These are phyloP conservation scores for Mastomys coucha DNA, from an alignment of 2,113 vertebrate genomes.

Conservation along the genomic window DNA sequence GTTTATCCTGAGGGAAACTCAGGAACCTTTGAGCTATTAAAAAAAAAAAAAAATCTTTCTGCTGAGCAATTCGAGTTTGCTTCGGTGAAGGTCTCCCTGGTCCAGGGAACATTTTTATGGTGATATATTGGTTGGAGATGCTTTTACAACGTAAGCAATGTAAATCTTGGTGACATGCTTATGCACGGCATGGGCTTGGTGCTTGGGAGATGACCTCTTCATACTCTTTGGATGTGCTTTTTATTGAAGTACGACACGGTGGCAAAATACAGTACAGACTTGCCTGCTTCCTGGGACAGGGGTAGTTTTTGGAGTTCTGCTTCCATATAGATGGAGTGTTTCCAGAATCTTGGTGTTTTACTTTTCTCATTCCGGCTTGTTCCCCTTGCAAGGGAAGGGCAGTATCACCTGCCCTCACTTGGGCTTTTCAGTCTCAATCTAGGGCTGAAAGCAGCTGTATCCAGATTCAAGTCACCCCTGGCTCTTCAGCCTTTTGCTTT, in stretches of 20 bases:
- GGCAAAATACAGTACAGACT: background rate
- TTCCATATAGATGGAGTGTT: background rate
- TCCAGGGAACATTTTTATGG: slow-evolving; percentile 4
- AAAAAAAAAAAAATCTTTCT: slow-evolving; percentile 52
- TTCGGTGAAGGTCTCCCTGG: slow-evolving; percentile 21
- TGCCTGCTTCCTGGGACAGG: background rate
- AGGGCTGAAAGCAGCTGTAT: background rate
- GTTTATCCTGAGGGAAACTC: slow-evolving; percentile 23
- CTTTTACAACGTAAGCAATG: slow-evolving; percentile 28
- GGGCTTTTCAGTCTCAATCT: background rate
- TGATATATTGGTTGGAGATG: background rate
- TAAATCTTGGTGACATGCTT: background rate
- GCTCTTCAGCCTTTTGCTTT: background rate
- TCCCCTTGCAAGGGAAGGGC: background rate
- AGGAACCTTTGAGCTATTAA: background rate
- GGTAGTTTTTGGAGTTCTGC: background rate
- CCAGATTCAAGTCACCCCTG: background rate
- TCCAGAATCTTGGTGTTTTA: background rate
- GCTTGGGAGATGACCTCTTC: background rate
- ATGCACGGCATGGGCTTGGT: background rate
- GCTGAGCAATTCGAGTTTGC: background rate
- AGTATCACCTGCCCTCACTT: background rate
- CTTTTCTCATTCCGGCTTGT: background rate
- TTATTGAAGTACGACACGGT: background rate
- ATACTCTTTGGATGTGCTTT: background rate